A percentile compares a stretch with the other conserved stretches of the same genome.
Conservation (phyloP, 1,140 invertebrate genomes). For the Nylanderia fulva region DNA sequence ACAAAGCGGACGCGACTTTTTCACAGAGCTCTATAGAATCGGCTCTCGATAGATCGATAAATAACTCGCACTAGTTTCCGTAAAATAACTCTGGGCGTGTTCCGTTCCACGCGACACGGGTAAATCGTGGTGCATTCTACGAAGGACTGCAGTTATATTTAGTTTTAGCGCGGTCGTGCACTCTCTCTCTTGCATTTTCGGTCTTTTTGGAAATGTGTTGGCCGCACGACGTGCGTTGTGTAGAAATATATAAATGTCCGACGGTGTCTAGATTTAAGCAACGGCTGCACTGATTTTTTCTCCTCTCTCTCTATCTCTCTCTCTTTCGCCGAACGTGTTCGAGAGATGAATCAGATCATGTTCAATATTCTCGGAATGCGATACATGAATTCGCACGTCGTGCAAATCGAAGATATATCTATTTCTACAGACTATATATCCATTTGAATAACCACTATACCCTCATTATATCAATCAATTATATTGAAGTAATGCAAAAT, state of each 20-base stretch:
- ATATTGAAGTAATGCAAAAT: neutral
- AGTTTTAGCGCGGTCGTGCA: slow-evolving; percentile 81
- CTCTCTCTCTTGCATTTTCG: slow-evolving; percentile 76
- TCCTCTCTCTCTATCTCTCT: no score
- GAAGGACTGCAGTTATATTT: slow-evolving; percentile 81
- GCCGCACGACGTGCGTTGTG: slow-evolving; percentile 49
- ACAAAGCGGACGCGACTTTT: slow-evolving; percentile 4
- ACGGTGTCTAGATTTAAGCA: slow-evolving; percentile 8
- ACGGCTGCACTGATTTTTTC: slow-evolving; percentile 7
- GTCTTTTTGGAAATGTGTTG: slow-evolving; percentile 82
- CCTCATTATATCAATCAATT: neutral
- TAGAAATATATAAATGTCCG: slow-evolving; percentile 24
- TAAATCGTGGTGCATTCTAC: slow-evolving; percentile 75
- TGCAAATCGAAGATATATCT: neutral
- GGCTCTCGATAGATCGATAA: neutral
- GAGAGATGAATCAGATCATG: neutral
- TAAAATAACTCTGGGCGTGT: slow-evolving; percentile 50
- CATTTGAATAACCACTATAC: neutral
- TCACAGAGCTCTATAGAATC: neutral
- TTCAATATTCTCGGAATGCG: neutral
- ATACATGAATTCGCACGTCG: neutral
- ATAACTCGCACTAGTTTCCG: slow-evolving; percentile 27
- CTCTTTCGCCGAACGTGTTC: neutral
- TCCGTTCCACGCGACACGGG: slow-evolving; percentile 55
- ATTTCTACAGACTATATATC: neutral